phyloP scores from a whole-genome alignment of 2,888 invertebrate species.

The Pristionchus entomophagus region DNA sequence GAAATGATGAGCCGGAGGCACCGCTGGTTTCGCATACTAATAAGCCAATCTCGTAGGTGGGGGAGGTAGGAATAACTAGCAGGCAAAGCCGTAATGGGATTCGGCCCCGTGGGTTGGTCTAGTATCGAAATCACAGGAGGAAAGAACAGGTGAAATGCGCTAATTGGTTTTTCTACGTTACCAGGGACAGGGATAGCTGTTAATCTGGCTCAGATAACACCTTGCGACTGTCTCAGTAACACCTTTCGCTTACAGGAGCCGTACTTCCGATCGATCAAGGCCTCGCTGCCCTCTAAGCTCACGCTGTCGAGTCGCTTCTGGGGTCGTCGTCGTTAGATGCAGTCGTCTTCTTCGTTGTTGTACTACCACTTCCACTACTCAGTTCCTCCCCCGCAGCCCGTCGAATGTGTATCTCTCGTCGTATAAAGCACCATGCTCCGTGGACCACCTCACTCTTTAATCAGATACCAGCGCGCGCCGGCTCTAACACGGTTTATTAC shows the following conservation, averaged over 20 bases:
- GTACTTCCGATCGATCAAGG: conserved; percentile 41
- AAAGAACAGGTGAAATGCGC: neutral
- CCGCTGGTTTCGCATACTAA: conserved; percentile 4
- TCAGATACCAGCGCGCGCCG: too few relatives aligned
- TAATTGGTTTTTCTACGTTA: neutral
- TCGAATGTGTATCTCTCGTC: conserved; percentile 26
- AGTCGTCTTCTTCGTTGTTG: neutral
- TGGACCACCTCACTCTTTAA: too few relatives aligned
- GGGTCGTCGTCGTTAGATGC: conserved; percentile 40
- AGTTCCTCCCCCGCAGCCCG: neutral
- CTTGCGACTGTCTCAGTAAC: neutral
- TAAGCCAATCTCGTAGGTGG: conserved; percentile 13
- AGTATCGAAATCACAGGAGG: neutral
- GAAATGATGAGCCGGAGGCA: conserved; percentile 34
- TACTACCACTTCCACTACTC: neutral
- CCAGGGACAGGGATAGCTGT: neutral
- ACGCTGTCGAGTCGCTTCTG: conserved; percentile 43
- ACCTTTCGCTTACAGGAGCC: conserved; percentile 10
- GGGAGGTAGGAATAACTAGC: neutral
- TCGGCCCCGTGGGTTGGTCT: neutral
- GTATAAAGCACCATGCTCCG: neutral
- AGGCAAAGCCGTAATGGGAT: neutral
- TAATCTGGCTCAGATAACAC: too few relatives aligned
- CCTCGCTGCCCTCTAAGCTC: conserved; percentile 42
- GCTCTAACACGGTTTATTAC: too few relatives aligned